Conservation (phyloP, 2,888 invertebrate genomes). For the Micoletzkya japonica region DNA sequence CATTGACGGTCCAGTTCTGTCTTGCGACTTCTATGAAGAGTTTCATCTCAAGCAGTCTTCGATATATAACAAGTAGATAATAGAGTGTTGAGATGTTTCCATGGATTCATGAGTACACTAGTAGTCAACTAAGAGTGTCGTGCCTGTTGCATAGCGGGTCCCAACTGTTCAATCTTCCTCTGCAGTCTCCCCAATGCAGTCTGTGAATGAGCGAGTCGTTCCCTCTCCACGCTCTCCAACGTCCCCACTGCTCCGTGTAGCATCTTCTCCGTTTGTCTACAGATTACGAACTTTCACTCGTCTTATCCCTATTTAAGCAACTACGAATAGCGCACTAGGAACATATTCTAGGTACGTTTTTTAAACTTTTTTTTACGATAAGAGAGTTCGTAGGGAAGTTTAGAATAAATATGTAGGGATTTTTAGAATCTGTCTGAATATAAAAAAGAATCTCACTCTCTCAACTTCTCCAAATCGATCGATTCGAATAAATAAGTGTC, state of each 20-base stretch:
- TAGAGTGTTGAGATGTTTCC: neutral
- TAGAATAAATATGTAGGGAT: too few relatives aligned
- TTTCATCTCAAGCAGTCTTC: neutral
- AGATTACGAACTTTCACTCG: too few relatives aligned
- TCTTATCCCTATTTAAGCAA: too few relatives aligned
- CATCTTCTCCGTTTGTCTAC: slow-evolving; percentile 44
- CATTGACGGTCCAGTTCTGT: neutral
- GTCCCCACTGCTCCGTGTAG: slow-evolving; percentile 48
- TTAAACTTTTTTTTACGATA: too few relatives aligned
- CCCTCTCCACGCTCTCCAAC: slow-evolving; percentile 51
- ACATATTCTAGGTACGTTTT: too few relatives aligned
- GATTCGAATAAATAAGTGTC: slow-evolving; percentile 47
- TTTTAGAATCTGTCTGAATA: too few relatives aligned
- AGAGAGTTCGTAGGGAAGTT: too few relatives aligned
- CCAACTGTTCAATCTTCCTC: slow-evolving; percentile 50
- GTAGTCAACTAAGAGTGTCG: neutral
- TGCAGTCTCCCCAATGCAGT: slow-evolving; percentile 51
- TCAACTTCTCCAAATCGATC: slow-evolving; percentile 47
- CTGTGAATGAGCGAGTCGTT: slow-evolving; percentile 50
- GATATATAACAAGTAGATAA: neutral
- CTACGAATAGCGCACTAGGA: too few relatives aligned
- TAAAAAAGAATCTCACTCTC: too few relatives aligned
- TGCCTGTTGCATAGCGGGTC: slow-evolving; percentile 47
- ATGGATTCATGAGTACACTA: neutral
- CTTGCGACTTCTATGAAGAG: neutral